Percentiles rank a stretch among this genome's conserved stretches.
Evolutionary conservation across 1,140 invertebrate species (phyloP).

Genomic region (Drosophila oshimai): DNA sequence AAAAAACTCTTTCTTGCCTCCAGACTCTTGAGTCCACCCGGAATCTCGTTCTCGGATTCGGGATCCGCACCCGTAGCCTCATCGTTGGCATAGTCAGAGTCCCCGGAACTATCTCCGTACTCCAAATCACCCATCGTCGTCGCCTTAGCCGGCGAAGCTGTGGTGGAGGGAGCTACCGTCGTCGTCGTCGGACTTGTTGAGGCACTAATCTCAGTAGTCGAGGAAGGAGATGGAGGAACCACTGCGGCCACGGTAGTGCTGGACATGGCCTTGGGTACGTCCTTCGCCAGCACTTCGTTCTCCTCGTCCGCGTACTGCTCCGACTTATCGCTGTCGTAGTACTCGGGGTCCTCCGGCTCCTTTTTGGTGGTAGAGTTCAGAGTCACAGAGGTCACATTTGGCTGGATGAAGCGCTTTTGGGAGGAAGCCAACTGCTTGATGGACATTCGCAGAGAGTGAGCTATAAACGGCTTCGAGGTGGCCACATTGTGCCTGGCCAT

Average conservation of each 20-base stretch:
- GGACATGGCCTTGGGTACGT: not conserved
- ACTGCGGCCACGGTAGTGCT: conserved; percentile 10
- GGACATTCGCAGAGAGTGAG: conserved; percentile 51
- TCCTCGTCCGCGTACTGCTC: conserved; percentile 39
- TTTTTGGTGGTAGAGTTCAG: not conserved
- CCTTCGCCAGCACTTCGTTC: conserved; percentile 15
- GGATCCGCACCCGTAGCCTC: conserved; percentile 3
- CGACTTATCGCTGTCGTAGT: conserved; percentile 30
- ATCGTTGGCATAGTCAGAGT: conserved; percentile 57
- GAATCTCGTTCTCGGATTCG: conserved; percentile 5
- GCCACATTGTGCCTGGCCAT: conserved; percentile 58
- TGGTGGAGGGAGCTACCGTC: not conserved
- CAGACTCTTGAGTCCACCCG: not conserved
- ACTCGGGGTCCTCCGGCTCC: conserved; percentile 37
- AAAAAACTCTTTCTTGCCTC: conserved; percentile 23
- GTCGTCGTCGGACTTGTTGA: conserved; percentile 5
- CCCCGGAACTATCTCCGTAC: conserved; percentile 31
- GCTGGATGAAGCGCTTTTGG: conserved; percentile 6
- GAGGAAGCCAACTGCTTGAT: conserved; percentile 45
- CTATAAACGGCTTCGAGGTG: conserved; percentile 57
- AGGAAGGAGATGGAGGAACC: not conserved
- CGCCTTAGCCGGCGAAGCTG: not conserved
- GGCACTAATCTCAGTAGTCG: conserved; percentile 24
- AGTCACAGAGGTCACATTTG: not conserved
- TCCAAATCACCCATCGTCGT: conserved; percentile 15